Conservation (phyloP, 2,113 vertebrate species). For the Paraplagusia blochii region DNA sequence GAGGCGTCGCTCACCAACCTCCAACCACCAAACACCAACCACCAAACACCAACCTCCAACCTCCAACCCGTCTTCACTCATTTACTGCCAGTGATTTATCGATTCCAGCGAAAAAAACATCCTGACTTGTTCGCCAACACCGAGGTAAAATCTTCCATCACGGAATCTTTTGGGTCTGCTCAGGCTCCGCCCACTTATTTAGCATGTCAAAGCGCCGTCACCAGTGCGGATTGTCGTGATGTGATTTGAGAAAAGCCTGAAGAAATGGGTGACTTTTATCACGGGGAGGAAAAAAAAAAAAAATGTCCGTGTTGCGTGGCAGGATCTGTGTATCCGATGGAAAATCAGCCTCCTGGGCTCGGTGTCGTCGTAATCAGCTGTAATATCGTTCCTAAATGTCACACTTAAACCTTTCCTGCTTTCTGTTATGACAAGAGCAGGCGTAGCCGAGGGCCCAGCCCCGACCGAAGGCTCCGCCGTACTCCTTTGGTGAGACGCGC, state of each 20-base stretch:
- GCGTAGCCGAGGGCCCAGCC: slow-evolving; percentile 56
- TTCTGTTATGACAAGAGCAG: slow-evolving; percentile 42
- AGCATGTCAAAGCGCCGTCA: slow-evolving; percentile 8
- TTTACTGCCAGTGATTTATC: slow-evolving; percentile 60
- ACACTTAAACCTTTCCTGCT: slow-evolving; percentile 46
- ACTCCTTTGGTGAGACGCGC: slow-evolving; percentile 50
- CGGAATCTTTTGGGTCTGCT: slow-evolving; percentile 27
- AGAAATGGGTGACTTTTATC: slow-evolving; percentile 56
- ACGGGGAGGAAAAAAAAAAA: slow-evolving; percentile 16
- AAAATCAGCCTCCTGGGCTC: slow-evolving; percentile 46
- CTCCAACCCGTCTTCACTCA: slow-evolving; percentile 44
- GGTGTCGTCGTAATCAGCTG: slow-evolving; percentile 56
- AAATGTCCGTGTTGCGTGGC: slow-evolving; percentile 35
- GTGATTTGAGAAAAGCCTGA: slow-evolving; percentile 32
- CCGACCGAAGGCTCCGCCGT: slow-evolving; percentile 42
- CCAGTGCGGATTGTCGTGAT: slow-evolving; percentile 8
- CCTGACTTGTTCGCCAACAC: slow-evolving; percentile 44
- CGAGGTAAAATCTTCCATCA: slow-evolving; percentile 34
- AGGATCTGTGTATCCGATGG: slow-evolving; percentile 46
- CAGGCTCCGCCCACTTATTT: slow-evolving; percentile 27
- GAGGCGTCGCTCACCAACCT: slow-evolving; percentile 47
- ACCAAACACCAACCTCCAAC: too few relatives aligned
- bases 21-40: too few relatives aligned
- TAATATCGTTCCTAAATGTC: slow-evolving; percentile 70
- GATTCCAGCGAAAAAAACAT: slow-evolving; percentile 42